These are phyloP conservation scores for Idaea aversata DNA, from an alignment of 2,888 invertebrate species.

Conservation along the genomic window DNA sequence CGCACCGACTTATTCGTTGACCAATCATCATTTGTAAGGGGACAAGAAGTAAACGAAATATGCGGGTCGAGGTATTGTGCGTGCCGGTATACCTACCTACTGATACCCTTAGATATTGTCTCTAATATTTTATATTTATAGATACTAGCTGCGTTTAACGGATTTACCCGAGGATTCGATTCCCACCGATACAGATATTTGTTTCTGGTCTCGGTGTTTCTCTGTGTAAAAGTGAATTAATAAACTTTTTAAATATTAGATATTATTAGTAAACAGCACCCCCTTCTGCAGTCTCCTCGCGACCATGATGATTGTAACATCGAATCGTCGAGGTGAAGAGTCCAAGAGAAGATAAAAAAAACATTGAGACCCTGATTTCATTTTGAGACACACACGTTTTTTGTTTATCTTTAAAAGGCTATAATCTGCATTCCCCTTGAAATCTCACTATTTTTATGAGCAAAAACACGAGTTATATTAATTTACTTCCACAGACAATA, in stretches of 20 bases:
- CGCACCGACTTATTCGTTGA: constrained; percentile 61
- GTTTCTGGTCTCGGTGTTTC: too few relatives aligned
- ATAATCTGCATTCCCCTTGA: background rate
- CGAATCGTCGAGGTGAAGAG: too few relatives aligned
- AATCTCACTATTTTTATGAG: background rate
- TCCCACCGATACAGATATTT: too few relatives aligned
- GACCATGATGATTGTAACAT: too few relatives aligned
- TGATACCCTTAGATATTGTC: background rate
- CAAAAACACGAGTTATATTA: background rate
- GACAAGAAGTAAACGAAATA: constrained; percentile 21
- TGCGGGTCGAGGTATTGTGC: constrained; percentile 1
- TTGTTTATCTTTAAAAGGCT: background rate
- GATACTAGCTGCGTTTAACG: background rate
- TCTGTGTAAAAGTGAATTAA: too few relatives aligned
- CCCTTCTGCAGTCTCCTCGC: too few relatives aligned
- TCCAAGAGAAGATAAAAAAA: too few relatives aligned
- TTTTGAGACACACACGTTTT: too few relatives aligned
- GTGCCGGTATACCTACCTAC: background rate
- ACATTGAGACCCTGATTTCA: too few relatives aligned
- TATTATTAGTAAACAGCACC: too few relatives aligned
- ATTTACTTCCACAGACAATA: background rate
- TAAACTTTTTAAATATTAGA: too few relatives aligned
- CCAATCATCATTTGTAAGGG: constrained; percentile 71
- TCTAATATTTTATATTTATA: background rate
- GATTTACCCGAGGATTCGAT: background rate